Base-by-base conservation (phyloP, 2,113 vertebrate genomes). In the Cygnus atratus region DNA sequence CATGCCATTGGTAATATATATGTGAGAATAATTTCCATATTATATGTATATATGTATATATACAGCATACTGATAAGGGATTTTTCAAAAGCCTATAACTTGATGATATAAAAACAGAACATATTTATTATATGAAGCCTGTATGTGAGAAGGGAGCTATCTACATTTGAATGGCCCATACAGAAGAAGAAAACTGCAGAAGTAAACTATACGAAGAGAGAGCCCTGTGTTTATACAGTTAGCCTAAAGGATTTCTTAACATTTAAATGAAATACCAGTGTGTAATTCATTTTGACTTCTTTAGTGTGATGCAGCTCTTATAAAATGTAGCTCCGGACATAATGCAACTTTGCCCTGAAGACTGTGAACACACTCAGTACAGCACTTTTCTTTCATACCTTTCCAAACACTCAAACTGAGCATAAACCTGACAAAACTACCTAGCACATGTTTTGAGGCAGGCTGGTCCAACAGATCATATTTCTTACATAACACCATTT, bases 181-280 rank as follows among this genome's bases (percentile, higher is more conserved):
- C 6, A 29, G 33, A 84, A 16, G 4, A 76, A 91, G 4, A 76
- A 92, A 91, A 54, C 17, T 41, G 21, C 46, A 16, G 4, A 76
- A 92, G 4, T 68, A 92, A 90, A 48, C 17, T 46, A 43, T 2
- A 1, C n/a, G 39, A 79, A 46, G 0, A 1, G 25, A 83, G 22
- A 85, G 6, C 13, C 16, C 16, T 76, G 19, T 57, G 20, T 92
- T 92, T 90, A 50, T 52, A 68, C 9, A 7, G 21, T 22, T 88
- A 80, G 35, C 75, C 50, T 93, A 73, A 87, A 88, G 58, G 63
- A 70, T 77, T 92, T 94, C 43, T 92, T 90, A 88, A 90, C 71
- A 90, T 94, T 94, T 90, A 92, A 79, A 48, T 48, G 16, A 88
- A 80, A 88, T 75, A 55, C 4, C 15, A 73, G 10, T 78, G 25